phyloP scores from a whole-genome alignment of 2,888 invertebrate genomes.

The Hesperia comma region DNA sequence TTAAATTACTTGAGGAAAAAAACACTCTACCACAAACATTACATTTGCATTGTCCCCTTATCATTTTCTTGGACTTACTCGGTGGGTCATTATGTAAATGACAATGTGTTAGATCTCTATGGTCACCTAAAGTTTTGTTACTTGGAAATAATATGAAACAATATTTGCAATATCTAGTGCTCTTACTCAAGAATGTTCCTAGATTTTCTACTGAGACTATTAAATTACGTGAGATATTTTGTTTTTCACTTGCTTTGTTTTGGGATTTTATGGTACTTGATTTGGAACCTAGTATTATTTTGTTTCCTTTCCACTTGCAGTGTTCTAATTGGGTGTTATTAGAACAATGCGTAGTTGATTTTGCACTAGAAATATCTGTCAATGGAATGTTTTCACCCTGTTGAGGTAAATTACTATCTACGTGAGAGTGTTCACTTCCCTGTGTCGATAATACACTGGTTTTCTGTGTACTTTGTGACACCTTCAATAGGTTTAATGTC shows the following conservation, averaged over 20 bases:
- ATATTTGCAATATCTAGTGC: constrained; percentile 58
- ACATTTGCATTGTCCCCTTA: constrained; percentile 44
- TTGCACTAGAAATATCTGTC: background rate
- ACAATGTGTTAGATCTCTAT: constrained; percentile 46
- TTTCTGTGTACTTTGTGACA: background rate
- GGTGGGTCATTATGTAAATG: constrained; percentile 14
- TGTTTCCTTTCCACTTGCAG: constrained; percentile 46
- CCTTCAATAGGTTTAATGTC: background rate
- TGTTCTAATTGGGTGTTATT: constrained; percentile 3
- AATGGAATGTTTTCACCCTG: background rate
- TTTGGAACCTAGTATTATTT: constrained; percentile 63
- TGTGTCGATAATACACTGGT: background rate
- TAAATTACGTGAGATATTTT: constrained; percentile 34
- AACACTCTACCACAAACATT: constrained; percentile 48
- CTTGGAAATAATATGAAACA: constrained; percentile 65
- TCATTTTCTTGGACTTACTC: constrained; percentile 11
- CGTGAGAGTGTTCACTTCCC: background rate
- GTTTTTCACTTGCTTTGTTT: constrained; percentile 38
- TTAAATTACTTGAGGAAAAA: constrained; percentile 43
- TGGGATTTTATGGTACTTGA: constrained; percentile 41
- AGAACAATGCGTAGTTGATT: background rate
- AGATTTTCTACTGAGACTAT: constrained; percentile 56
- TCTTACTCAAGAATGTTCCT: constrained; percentile 51
- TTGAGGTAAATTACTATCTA: background rate
- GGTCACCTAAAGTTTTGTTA: constrained; percentile 44